Percentiles rank a stretch among this genome's conserved stretches.
Evolutionary conservation across 2,888 invertebrate species (phyloP).

Genomic region (Phanerotoma sp.): DNA sequence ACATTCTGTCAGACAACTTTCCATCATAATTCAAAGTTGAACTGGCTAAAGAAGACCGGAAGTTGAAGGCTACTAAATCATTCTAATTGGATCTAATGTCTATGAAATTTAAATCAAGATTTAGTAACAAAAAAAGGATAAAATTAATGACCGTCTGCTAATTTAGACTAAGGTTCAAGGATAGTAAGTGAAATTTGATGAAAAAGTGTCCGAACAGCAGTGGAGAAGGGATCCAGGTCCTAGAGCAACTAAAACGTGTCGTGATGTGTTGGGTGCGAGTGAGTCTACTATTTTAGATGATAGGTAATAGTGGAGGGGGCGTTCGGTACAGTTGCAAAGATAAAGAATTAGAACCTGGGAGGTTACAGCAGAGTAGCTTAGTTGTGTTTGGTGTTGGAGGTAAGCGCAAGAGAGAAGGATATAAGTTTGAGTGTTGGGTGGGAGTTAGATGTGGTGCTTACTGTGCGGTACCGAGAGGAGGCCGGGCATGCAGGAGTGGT

Average conservation of each 20-base stretch:
- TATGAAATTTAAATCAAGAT: too few relatives aligned
- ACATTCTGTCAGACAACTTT: neutral
- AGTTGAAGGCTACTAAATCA: too few relatives aligned
- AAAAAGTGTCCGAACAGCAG: conserved; percentile 7
- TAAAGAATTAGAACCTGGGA: conserved; percentile 46
- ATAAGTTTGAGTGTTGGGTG: neutral
- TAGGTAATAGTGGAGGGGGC: conserved; percentile 28
- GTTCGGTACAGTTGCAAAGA: conserved; percentile 44
- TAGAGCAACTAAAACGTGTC: too few relatives aligned
- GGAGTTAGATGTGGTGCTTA: conserved; percentile 8
- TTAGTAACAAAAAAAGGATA: neutral
- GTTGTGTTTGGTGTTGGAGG: conserved; percentile 22
- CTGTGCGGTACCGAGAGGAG: conserved; percentile 25
- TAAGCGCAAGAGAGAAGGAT: conserved; percentile 5
- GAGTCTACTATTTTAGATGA: conserved; percentile 9
- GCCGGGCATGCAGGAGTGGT: conserved; percentile 23
- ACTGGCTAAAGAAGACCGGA: too few relatives aligned
- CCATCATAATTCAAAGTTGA: conserved; percentile 3
- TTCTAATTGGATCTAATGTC: conserved; percentile 3
- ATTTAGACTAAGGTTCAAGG: neutral
- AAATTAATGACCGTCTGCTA: neutral
- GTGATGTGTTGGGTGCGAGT: too few relatives aligned
- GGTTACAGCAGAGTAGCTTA: conserved; percentile 40
- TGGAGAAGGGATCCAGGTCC: conserved; percentile 17
- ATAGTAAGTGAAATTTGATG: neutral